Evolutionary conservation across 2,797 vertebrate species (phyloP).

Genomic region (Rhadinocentrus ornatus): DNA sequence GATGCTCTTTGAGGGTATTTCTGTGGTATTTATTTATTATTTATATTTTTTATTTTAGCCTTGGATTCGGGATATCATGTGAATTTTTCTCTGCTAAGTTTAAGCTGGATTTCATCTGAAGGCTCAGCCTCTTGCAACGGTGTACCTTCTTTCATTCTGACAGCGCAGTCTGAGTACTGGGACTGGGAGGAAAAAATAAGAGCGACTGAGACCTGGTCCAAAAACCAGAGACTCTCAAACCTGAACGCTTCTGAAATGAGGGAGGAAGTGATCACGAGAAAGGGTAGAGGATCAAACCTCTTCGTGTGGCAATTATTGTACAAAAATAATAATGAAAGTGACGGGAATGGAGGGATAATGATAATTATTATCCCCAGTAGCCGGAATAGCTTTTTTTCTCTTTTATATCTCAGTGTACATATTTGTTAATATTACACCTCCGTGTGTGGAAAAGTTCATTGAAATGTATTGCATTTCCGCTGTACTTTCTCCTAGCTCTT

Average conservation of each 20-base stretch:
- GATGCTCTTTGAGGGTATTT: neutral
- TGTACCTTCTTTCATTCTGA: slow-evolving; percentile 54
- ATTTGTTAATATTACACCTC: slow-evolving; percentile 85
- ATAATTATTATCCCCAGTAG: slow-evolving; percentile 73
- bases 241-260: slow-evolving; percentile 7
- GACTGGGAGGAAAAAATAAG: slow-evolving; percentile 44
- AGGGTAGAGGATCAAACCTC: slow-evolving; percentile 33
- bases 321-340: slow-evolving; percentile 70
- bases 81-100: slow-evolving; percentile 7
- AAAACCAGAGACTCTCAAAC: slow-evolving; percentile 37
- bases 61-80: slow-evolving; percentile 5
- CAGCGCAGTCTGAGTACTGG: slow-evolving; percentile 51
- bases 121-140: slow-evolving; percentile 29
- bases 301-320: slow-evolving; percentile 83
- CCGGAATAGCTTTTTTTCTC: slow-evolving; percentile 85
- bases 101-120: slow-evolving; percentile 2
- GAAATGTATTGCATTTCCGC: slow-evolving; percentile 53
- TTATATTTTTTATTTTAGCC: neutral
- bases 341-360: slow-evolving; percentile 74
- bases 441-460: slow-evolving; percentile 75
- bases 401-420: slow-evolving; percentile 89
- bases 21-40: neutral
- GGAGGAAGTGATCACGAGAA: slow-evolving; percentile 13
- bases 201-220: slow-evolving; percentile 58
- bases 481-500: slow-evolving; percentile 61